A percentile compares a stretch with the other conserved stretches of the same genome.
phyloP scores from a whole-genome alignment of 2,113 vertebrate species.

The Lathamus discolor region DNA sequence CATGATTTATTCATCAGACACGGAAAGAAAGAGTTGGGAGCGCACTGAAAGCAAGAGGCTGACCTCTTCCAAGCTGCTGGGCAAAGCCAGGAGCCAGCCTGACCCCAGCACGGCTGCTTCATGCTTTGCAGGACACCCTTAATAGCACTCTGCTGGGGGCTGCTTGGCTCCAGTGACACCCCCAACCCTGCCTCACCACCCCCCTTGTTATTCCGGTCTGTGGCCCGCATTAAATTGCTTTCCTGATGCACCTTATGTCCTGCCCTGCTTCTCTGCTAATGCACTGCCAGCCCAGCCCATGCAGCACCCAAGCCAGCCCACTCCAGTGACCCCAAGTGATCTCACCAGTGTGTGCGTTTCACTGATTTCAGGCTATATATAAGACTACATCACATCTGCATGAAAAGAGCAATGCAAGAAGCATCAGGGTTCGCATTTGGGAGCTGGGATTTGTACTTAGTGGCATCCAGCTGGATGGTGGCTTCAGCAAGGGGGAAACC shows the following conservation, averaged over 20 bases:
- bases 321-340: background rate
- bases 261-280: background rate
- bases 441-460: background rate
- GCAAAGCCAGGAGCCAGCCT: background rate
- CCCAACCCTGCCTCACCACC: accelerated
- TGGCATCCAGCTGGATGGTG: accelerated
- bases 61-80: conserved; percentile 5
- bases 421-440: background rate
- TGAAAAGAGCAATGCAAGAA: accelerated
- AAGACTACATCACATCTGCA: accelerated
- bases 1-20: conserved; percentile 77
- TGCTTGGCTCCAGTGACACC: background rate
- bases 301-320: background rate
- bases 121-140: background rate
- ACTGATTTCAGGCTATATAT: background rate
- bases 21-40: conserved; percentile 25
- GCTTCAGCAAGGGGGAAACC: background rate
- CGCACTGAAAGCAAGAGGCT: background rate
- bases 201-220: background rate
- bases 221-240: background rate
- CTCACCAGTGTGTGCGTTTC: accelerated
- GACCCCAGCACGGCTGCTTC: background rate
- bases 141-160: background rate
- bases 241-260: background rate
- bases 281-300: background rate